Evolutionary conservation across 2,888 invertebrate species (phyloP).

Genomic region (Stegophylla sp.): DNA sequence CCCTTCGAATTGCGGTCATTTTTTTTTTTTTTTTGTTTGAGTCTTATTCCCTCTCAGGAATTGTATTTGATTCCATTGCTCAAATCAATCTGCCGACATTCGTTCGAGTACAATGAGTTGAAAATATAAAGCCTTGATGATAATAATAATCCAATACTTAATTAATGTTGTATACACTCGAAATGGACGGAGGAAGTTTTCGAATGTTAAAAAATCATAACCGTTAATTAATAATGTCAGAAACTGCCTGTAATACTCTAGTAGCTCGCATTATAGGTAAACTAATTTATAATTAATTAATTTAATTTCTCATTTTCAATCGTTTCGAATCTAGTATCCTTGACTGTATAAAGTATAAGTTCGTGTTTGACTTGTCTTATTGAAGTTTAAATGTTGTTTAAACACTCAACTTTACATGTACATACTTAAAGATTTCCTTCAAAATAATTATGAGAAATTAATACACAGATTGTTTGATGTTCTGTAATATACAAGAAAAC

Average conservation of each 20-base stretch:
- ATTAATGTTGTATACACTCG: neutral
- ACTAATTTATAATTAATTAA: slow-evolving; percentile 51
- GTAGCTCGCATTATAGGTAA: slow-evolving; percentile 14
- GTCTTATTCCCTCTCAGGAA: neutral
- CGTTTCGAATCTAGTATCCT: slow-evolving; percentile 32
- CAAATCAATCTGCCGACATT: slow-evolving; percentile 28
- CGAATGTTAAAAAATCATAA: slow-evolving; percentile 23
- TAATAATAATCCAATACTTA: neutral
- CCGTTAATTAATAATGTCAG: slow-evolving; percentile 36
- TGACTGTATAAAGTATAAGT: slow-evolving; percentile 31
- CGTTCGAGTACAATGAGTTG: neutral
- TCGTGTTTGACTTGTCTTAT: slow-evolving; percentile 51
- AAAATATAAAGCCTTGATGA: neutral
- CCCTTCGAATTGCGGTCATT: slow-evolving; percentile 47
- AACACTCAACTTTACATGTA: slow-evolving; percentile 34
- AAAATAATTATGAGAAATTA: slow-evolving; percentile 43
- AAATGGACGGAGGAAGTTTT: slow-evolving; percentile 17
- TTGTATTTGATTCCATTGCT: neutral
- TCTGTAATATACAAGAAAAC: slow-evolving; percentile 29
- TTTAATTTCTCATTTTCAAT: slow-evolving; percentile 53
- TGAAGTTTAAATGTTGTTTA: slow-evolving; percentile 42
- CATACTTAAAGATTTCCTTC: slow-evolving; percentile 21
- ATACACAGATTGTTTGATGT: slow-evolving; percentile 53
- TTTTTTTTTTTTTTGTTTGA: neutral
- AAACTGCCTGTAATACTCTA: neutral